Percentiles rank a stretch among this genome's conserved stretches.
Conservation (phyloP, 2,888 invertebrate species). For the Thera obeliscata region DNA sequence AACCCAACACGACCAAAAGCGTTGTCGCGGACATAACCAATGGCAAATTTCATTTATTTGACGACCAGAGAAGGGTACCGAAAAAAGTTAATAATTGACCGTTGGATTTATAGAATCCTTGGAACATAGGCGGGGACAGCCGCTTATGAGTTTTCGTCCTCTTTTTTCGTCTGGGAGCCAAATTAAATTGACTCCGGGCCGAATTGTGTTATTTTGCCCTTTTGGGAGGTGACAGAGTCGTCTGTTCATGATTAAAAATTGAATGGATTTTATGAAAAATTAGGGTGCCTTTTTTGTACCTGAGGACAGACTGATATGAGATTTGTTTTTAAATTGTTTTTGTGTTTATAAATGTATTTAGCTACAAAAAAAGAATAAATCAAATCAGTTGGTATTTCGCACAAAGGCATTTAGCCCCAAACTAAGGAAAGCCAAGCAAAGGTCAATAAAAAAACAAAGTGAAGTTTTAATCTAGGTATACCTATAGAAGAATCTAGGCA, state of each 20-base stretch:
- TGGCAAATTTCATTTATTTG: constrained; percentile 61
- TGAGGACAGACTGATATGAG: neutral
- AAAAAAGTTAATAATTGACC: constrained; percentile 69
- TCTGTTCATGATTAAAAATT: constrained; percentile 35
- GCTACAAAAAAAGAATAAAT: too few relatives aligned
- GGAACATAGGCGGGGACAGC: constrained; percentile 72
- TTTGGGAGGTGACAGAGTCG: constrained; percentile 51
- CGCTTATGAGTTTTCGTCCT: constrained; percentile 65
- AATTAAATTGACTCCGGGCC: constrained; percentile 72
- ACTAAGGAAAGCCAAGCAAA: too few relatives aligned
- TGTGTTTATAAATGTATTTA: too few relatives aligned
- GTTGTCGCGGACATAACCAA: constrained; percentile 56
- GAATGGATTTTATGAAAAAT: constrained; percentile 42
- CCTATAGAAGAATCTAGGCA: too few relatives aligned
- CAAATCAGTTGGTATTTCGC: too few relatives aligned
- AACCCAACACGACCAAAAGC: constrained; percentile 31
- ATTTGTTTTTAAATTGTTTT: neutral
- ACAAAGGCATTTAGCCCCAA: too few relatives aligned
- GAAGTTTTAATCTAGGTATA: too few relatives aligned
- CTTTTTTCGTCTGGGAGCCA: constrained; percentile 75
- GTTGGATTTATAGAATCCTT: constrained; percentile 64
- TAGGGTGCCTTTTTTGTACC: constrained; percentile 24
- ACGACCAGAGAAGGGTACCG: constrained; percentile 47
- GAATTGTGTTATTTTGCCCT: constrained; percentile 48
- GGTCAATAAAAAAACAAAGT: too few relatives aligned